A percentile compares a stretch with the other conserved stretches of the same genome.
Conservation (phyloP, 2,113 vertebrate species). For the Seriola dumerili region DNA sequence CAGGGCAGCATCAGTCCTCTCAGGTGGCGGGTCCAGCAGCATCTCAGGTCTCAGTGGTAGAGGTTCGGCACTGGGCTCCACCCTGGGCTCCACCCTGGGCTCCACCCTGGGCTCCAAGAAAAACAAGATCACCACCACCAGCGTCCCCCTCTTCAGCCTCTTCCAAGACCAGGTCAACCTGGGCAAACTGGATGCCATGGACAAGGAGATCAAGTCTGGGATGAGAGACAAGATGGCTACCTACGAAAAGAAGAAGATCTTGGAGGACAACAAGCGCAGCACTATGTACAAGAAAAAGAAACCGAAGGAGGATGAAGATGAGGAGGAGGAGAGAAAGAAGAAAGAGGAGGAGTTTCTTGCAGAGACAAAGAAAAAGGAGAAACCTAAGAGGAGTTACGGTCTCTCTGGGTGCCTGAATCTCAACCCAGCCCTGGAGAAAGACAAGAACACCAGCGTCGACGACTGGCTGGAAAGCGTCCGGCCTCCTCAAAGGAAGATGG, state of each 20-base stretch:
- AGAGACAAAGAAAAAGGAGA: slow-evolving; percentile 66
- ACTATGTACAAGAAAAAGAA: slow-evolving; percentile 96
- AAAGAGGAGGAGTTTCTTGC: slow-evolving; percentile 80
- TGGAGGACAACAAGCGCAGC: slow-evolving; percentile 93
- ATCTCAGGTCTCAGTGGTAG: slow-evolving; percentile 63
- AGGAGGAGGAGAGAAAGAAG: slow-evolving; percentile 65
- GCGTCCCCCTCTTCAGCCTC: slow-evolving; percentile 92
- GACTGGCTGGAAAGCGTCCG: slow-evolving; percentile 90
- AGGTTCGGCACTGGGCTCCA: slow-evolving; percentile 42
- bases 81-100: slow-evolving; percentile 21
- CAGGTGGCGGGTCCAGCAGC: slow-evolving; percentile 61
- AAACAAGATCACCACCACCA: slow-evolving; percentile 87
- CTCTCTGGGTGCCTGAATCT: slow-evolving; percentile 80
- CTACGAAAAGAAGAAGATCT: slow-evolving; percentile 93
- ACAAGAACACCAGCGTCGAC: slow-evolving; percentile 81
- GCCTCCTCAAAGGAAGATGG: slow-evolving; percentile 80
- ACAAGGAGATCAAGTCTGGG: slow-evolving; percentile 90
- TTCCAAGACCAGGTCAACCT: slow-evolving; percentile 94
- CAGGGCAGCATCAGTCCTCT: slow-evolving; percentile 82
- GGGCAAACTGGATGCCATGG: slow-evolving; percentile 88
- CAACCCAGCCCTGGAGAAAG: slow-evolving; percentile 69
- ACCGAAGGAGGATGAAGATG: slow-evolving; percentile 83
- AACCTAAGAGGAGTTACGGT: slow-evolving; percentile 70
- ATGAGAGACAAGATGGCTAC: slow-evolving; percentile 91
- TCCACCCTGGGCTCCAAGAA: slow-evolving; percentile 58